phyloP scores from a whole-genome alignment of 1,140 invertebrate genomes.

The Oryctes rhinoceros region DNA sequence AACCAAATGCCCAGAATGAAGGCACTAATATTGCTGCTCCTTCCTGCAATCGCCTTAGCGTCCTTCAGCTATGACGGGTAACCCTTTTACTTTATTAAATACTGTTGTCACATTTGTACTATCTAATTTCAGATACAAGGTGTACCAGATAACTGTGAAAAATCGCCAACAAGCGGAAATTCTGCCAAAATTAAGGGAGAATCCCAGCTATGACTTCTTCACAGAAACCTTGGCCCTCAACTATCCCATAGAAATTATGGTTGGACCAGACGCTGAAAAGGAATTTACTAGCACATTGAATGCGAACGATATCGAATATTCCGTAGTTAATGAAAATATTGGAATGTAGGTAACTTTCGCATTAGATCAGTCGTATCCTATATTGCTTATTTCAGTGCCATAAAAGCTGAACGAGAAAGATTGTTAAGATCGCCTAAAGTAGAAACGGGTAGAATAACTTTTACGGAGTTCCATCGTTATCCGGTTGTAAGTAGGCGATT shows the following conservation, averaged over 20 bases:
- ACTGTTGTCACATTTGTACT: not conserved
- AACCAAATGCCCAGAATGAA: not conserved
- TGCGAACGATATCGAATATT: constrained; percentile 35
- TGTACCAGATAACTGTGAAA: constrained; percentile 43
- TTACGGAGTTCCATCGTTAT: constrained; percentile 42
- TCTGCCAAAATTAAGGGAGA: constrained; percentile 29
- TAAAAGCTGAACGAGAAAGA: constrained; percentile 41
- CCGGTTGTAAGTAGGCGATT: constrained; percentile 66
- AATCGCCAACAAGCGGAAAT: constrained; percentile 38
- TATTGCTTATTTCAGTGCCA: constrained; percentile 19
- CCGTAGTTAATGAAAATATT: constrained; percentile 43
- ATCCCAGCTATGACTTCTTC: constrained; percentile 42
- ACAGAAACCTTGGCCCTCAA: constrained; percentile 24
- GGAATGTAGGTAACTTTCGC: constrained; percentile 41
- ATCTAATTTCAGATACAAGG: constrained; percentile 44
- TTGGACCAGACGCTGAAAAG: constrained; percentile 36
- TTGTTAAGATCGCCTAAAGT: constrained; percentile 15
- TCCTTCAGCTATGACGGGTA: constrained; percentile 44
- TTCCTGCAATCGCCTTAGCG: constrained; percentile 26
- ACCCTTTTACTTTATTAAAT: not conserved
- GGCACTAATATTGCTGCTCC: constrained; percentile 9
- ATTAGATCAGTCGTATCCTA: constrained; percentile 8
- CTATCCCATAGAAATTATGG: constrained; percentile 42
- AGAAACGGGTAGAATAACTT: constrained; percentile 39
- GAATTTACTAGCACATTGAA: constrained; percentile 40